Base-by-base conservation (phyloP, 2,797 vertebrate genomes). In the Lophius americanus region DNA sequence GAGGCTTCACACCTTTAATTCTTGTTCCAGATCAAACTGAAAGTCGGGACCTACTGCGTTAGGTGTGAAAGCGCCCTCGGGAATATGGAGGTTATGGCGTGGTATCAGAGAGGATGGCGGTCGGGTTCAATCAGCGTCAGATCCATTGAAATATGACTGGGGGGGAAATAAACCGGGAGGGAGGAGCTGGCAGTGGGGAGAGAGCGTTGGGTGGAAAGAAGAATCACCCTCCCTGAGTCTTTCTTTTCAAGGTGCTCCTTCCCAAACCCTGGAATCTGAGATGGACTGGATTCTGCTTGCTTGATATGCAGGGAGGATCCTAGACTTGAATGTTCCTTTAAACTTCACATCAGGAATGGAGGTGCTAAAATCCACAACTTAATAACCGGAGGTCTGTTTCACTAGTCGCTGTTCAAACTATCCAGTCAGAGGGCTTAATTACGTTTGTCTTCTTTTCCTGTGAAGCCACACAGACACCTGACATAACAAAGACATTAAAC, bases 391-490 rank as follows among this genome's bases (percentile, higher is more conserved):
- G 70, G 59, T 64, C 69, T 72, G 69, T 82, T 83, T 85, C 75
- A 85, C 82, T 84, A 69, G 83, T 84, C 79, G 86, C 85, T 91
- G 89, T 88, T 91, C 85, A 76, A 23, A 87, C 86, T 75, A 72
- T 89, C 87, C 82, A 70, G 71, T 72, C 76, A 48, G 38, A 66
- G 70, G 84, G 84, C 81, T 81, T 5, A 51, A 69, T 86, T 67
- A 2, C 79, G 78, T 73, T 70, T 73, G 72, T 73, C 43, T 77
- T 79, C 38, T 82, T 81, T 79, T 76, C 57, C 83, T 51, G 72
- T 78, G 80, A 82, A 83, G 88, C 90, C 88, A 89, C 88, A 90
- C 90, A 87, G 91, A 85, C 79, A 81, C 84, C 87, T 73, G 78
- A 85, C 84, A 80, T 90, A 75, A 89, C 66, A 87, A 67, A 74